These are phyloP conservation scores for Scomber colias DNA, from an alignment of 2,113 vertebrate species.

Conservation along the genomic window DNA sequence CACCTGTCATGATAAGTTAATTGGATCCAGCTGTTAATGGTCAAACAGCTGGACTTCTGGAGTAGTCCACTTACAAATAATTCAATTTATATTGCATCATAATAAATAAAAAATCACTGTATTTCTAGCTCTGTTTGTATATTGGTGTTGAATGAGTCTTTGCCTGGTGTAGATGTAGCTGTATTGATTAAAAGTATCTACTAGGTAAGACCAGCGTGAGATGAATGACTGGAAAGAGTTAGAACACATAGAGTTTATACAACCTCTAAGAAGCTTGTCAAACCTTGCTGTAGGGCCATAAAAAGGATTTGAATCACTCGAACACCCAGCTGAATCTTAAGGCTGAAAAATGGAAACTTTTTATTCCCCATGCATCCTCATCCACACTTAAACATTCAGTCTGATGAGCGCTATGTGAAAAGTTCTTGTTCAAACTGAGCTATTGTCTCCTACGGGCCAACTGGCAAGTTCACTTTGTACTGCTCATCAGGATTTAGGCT, in stretches of 20 bases:
- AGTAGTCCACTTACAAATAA: no score
- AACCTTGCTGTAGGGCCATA: not conserved
- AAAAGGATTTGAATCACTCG: conserved; percentile 17
- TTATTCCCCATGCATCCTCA: not conserved
- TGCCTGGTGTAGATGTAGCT: not conserved
- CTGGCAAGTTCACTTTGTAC: no score
- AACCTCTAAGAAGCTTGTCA: not conserved
- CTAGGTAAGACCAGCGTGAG: conserved; percentile 12
- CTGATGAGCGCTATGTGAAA: not conserved
- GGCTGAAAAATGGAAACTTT: not conserved
- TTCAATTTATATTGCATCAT: no score
- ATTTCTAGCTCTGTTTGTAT: no score
- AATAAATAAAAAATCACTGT: not conserved
- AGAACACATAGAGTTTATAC: not conserved
- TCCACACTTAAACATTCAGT: not conserved
- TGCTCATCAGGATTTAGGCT: not conserved
- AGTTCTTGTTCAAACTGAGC: not conserved
- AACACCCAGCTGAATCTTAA: not conserved
- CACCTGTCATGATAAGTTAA: not conserved
- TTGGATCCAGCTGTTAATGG: not conserved
- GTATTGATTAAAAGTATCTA: not conserved
- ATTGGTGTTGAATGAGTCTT: no score
- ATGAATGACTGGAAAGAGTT: conserved; percentile 16
- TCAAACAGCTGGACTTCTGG: not conserved
- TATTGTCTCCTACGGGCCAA: no score